Evolutionary conservation across 2,888 invertebrate genomes (phyloP).

Genomic region (Nomada hirtipes): DNA sequence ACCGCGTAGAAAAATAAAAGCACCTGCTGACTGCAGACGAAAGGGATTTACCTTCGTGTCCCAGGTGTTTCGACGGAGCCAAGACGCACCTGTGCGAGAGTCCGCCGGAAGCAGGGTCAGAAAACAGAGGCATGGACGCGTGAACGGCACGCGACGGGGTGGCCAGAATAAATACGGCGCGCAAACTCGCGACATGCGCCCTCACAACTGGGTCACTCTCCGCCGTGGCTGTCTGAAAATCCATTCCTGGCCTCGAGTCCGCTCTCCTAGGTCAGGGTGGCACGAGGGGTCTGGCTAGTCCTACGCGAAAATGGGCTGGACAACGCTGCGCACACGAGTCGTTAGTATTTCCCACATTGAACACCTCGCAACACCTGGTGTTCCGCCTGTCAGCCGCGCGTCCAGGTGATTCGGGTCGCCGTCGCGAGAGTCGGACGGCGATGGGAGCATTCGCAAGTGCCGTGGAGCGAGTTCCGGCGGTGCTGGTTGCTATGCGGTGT

Average conservation of each 20-base stretch:
- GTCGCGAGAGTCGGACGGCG: background rate
- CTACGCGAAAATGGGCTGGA: constrained; percentile 85
- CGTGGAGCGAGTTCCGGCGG: background rate
- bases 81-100: too few relatives aligned
- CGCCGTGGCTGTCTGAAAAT: constrained; percentile 74
- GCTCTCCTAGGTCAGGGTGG: constrained; percentile 77
- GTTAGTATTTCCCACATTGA: constrained; percentile 83
- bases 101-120: background rate
- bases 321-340: constrained; percentile 86
- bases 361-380: constrained; percentile 7
- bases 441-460: background rate
- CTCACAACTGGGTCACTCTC: constrained; percentile 82
- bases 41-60: too few relatives aligned
- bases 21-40: too few relatives aligned
- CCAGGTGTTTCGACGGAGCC: too few relatives aligned
- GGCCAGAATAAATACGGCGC: constrained; percentile 76
- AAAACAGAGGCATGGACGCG: constrained; percentile 2
- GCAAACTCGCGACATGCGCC: constrained; percentile 82
- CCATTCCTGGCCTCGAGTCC: constrained; percentile 78
- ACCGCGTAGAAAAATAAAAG: too few relatives aligned
- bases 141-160: background rate
- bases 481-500: constrained; percentile 43
- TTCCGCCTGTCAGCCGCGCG: background rate
- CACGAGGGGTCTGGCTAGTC: constrained; percentile 67
- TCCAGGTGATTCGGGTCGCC: constrained; percentile 2